Evolutionary conservation across 2,113 vertebrate species (phyloP).

Genomic region (Pogonocichla stellata): DNA sequence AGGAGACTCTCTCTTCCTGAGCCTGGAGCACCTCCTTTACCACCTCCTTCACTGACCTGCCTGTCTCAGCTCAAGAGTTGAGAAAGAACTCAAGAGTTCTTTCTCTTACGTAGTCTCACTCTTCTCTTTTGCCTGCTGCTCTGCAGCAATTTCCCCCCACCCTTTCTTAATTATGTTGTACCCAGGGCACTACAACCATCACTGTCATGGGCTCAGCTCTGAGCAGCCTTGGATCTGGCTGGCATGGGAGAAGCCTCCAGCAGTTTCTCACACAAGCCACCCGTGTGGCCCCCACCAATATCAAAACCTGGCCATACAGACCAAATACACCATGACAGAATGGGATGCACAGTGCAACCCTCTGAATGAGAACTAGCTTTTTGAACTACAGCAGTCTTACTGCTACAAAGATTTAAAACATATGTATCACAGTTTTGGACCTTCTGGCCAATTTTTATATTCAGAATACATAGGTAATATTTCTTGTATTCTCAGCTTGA

Average conservation of each 20-base stretch:
- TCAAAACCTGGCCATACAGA: neutral
- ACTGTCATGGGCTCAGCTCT: neutral
- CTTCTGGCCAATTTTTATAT: neutral
- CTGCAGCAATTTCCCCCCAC: neutral
- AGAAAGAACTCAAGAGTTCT: neutral
- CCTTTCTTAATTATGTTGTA: neutral
- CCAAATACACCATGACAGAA: neutral
- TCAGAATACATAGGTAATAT: neutral
- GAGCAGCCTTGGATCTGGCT: neutral
- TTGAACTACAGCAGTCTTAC: neutral
- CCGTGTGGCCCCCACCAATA: accelerated
- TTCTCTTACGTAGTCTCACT: neutral
- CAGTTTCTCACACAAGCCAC: neutral
- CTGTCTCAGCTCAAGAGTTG: neutral
- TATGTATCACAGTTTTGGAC: neutral
- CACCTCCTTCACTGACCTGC: neutral
- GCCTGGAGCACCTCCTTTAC: neutral
- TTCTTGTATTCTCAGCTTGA: neutral
- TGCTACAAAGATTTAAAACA: neutral
- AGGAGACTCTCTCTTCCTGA: neutral
- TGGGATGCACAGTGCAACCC: neutral
- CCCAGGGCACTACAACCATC: neutral
- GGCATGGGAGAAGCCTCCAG: neutral
- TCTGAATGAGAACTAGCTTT: neutral
- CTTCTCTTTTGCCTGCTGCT: neutral